phyloP scores from a whole-genome alignment of 2,113 vertebrate genomes.

The Symphodus melops region DNA sequence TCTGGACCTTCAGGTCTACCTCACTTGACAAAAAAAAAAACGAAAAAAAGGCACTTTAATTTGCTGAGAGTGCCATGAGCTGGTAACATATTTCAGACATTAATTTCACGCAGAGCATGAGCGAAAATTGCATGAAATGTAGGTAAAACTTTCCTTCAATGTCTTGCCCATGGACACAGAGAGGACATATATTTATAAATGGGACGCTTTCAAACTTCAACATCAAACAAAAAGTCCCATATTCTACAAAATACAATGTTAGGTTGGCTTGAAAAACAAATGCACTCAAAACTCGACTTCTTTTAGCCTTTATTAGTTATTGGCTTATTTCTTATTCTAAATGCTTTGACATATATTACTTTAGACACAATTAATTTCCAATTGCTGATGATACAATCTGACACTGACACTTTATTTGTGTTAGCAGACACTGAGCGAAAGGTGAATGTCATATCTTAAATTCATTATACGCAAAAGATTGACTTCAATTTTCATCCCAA shows the following conservation, averaged over 20 bases:
- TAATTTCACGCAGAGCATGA: neutral
- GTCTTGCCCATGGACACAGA: neutral
- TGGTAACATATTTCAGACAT: neutral
- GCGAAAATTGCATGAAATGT: neutral
- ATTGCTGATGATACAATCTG: slow-evolving; percentile 5
- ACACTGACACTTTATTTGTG: slow-evolving; percentile 20
- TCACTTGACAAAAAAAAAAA: neutral
- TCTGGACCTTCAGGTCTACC: neutral
- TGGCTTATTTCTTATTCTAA: neutral
- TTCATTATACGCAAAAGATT: slow-evolving; percentile 22
- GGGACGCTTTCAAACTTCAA: neutral
- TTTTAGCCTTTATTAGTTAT: neutral
- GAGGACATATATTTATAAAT: neutral
- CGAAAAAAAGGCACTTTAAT: neutral
- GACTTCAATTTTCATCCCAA: slow-evolving; percentile 11
- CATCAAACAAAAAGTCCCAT: neutral
- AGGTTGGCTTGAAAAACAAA: neutral
- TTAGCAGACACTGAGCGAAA: slow-evolving; percentile 13
- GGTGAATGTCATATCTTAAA: slow-evolving; percentile 19
- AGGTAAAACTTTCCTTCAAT: neutral
- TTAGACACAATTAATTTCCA: slow-evolving; percentile 2
- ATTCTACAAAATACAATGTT: neutral
- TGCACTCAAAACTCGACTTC: neutral
- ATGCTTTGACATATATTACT: neutral
- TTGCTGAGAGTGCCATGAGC: neutral